phyloP scores from a whole-genome alignment of 2,113 vertebrate genomes.

The Spheniscus mendiculus region DNA sequence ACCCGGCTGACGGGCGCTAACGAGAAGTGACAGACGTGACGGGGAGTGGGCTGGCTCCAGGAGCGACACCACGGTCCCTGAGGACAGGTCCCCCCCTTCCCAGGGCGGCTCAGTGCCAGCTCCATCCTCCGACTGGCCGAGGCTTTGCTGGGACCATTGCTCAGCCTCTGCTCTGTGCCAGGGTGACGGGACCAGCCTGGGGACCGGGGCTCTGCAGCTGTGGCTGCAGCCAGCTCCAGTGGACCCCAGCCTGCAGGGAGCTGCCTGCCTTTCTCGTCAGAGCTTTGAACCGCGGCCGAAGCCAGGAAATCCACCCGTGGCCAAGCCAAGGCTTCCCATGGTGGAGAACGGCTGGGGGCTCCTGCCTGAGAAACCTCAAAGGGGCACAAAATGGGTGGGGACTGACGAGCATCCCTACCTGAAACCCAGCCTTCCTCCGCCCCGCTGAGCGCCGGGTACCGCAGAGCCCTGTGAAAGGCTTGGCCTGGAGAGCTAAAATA shows the following conservation, averaged over 20 bases:
- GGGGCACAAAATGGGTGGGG: not conserved
- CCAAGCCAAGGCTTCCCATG: not conserved
- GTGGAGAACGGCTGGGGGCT: accelerated
- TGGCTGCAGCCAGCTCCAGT: accelerated
- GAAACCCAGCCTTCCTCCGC: not conserved
- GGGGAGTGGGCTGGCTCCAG: not conserved
- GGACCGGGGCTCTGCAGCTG: accelerated
- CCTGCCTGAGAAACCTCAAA: not conserved
- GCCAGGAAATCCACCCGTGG: accelerated
- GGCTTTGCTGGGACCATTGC: not conserved
- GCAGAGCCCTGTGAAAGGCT: not conserved
- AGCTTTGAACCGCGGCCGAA: accelerated
- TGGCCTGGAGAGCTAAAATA: not conserved
- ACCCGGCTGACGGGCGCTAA: conserved; percentile 7
- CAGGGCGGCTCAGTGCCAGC: not conserved
- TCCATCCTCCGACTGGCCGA: accelerated
- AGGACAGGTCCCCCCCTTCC: not conserved
- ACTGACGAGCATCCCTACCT: not conserved
- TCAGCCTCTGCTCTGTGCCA: not conserved
- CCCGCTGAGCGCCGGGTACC: accelerated
- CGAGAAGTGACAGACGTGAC: conserved; percentile 63
- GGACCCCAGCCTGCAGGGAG: accelerated
- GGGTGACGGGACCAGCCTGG: not conserved
- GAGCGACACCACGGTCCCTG: not conserved
- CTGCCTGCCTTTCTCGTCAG: accelerated